Base-by-base conservation (phyloP, 2,113 vertebrate genomes). In the Phrynosoma blainvillii region DNA sequence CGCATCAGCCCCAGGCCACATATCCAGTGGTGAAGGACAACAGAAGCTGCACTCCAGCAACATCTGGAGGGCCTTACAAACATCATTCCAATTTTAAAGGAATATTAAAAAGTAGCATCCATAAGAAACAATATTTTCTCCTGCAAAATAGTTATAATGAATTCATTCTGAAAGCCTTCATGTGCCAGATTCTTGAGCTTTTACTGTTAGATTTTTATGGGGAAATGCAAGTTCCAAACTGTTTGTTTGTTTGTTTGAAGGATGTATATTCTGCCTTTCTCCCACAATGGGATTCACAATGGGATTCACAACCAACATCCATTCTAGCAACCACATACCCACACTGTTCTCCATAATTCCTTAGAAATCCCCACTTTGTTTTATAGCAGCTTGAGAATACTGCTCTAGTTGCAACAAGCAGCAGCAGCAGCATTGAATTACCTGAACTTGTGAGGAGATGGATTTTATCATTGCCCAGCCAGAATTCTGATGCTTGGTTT, bases 391-490 rank as follows among this genome's bases (percentile, higher is more conserved):
- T 30, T 18, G 10, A 12, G 3, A 27, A 85, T 52, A 36, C 36
- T 66, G 40, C 47, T 42, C 7, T 11, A 77, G 3, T 16, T 54
- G 40, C 27, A 77, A 11, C n/a, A 52, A 47, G 23, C 0, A 78
- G 42, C 82, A 66, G 13, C 25, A 11, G 27, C 42, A 68, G 77
- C 25, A 30, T 1, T 12, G 42, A 25, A 8, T 70, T 84, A 88
- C 87, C 87, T 56, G 87, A 70, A 25, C 6, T 84, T 54, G 74
- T 88, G 47, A 88, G 81, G 40, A 88, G 81, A 56, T 88, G 87
- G 74, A 88, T 84, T 56, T 88, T 88, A 78, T 88, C 87, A 77
- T 88, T 88, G 59, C 87, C 87, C 62, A 88, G 32, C 87, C 87
- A 88, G 81, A 84, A 88, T 54, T 88, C 87, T 70, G 87, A 84